These are phyloP conservation scores for Meloe dianella DNA, from an alignment of 2,888 invertebrate genomes.

Conservation along the genomic window DNA sequence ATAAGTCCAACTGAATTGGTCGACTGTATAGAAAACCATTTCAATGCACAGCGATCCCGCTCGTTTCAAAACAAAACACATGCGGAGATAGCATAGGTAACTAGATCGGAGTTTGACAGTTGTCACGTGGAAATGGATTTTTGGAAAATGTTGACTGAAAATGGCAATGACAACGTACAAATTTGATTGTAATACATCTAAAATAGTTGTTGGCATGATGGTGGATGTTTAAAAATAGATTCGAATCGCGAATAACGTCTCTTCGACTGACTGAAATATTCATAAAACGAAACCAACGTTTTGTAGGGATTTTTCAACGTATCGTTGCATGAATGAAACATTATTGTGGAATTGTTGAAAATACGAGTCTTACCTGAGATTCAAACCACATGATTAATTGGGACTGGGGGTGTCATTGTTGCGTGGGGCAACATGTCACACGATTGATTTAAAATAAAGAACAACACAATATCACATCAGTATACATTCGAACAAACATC, in stretches of 20 bases:
- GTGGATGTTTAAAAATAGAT: background rate
- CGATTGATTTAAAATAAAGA: slow-evolving; percentile 23
- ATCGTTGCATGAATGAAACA: no score
- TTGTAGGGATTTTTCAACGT: no score
- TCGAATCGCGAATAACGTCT: background rate
- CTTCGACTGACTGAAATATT: slow-evolving; percentile 33
- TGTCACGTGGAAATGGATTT: slow-evolving; percentile 55
- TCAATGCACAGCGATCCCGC: slow-evolving; percentile 60
- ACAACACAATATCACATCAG: slow-evolving; percentile 40
- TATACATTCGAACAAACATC: slow-evolving; percentile 42
- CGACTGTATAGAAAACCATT: slow-evolving; percentile 59
- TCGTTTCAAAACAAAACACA: slow-evolving; percentile 62
- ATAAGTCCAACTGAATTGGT: slow-evolving; percentile 46
- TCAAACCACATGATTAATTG: slow-evolving; percentile 60
- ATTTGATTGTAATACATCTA: background rate
- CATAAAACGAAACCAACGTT: no score
- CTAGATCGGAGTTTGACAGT: slow-evolving; percentile 60
- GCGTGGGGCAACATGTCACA: slow-evolving; percentile 58
- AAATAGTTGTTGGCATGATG: background rate
- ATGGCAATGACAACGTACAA: slow-evolving; percentile 18
- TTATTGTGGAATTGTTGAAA: no score
- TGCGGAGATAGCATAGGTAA: slow-evolving; percentile 60
- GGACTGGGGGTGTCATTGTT: slow-evolving; percentile 56
- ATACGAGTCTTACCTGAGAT: slow-evolving; percentile 55
- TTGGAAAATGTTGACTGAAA: slow-evolving; percentile 47